Base-by-base conservation (phyloP, 2,888 invertebrate species). In the Neocrepidodera transversa region DNA sequence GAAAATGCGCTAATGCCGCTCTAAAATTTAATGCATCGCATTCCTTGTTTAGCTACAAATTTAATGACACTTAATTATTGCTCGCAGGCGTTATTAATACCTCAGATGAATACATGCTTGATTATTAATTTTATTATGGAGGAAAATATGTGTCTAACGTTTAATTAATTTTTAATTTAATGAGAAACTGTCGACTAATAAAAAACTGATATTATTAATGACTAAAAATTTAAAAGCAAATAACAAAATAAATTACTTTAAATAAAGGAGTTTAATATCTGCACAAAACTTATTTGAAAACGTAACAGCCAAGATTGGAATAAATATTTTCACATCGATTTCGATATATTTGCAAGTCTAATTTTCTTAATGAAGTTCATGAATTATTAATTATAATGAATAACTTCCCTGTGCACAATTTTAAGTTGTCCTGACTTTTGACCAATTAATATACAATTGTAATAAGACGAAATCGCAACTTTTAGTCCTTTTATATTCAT, bases 11-110 rank as follows among this genome's bases (percentile, higher is more conserved):
- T 62, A 62, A 62, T 62, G 45, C 50, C 42, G 26, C 45, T 54
- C 40, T 59, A 56, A 59, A 59, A 58, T 59, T 62, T 26, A 62
- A 62, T 55, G 47, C 43, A 20, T 32, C 54, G 45, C 58, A 58
- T 58, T 54, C 56, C 56, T 60, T 60, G 56, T 60, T 57, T 60
- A 53, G 56, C 48, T 57, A 60, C 56, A 60, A 48, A 60, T 57
- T 60, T 52, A 53, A 57, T 49, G 56, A 11, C 47, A 52, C 51
- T n/a, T 56, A 60, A 60, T 60, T 60, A 60, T 51, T 56, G 38
- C 51, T 14, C 28, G 30, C 40, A 40, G 47, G 45, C 26, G 48
- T 43, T 40, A 56, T 40, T 56, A 48, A 43, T 47, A 48, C 20
- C 48, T 18, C 28, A 52, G 42, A 52, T 52, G 52, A 52, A 42